A percentile compares a stretch with the other conserved stretches of the same genome.
These are phyloP conservation scores for Cryptotermes secundus DNA, from an alignment of 1,140 invertebrate species.

Conservation along the genomic window DNA sequence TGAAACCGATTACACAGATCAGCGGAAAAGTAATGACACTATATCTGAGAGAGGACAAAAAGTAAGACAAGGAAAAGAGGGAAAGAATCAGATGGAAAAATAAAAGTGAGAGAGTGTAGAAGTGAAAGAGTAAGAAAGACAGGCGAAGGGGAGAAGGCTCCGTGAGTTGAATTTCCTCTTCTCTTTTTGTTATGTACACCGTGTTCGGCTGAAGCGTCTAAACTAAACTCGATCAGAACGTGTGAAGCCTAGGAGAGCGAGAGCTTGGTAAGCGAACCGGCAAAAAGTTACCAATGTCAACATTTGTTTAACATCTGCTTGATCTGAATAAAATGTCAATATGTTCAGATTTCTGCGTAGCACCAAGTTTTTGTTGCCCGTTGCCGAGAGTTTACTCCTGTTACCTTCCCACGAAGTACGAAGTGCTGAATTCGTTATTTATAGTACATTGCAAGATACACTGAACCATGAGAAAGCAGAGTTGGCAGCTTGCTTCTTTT, in stretches of 20 bases:
- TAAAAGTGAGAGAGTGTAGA: slow-evolving; percentile 39
- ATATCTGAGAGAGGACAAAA: slow-evolving; percentile 36
- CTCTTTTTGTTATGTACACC: slow-evolving; percentile 24
- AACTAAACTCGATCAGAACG: slow-evolving; percentile 41
- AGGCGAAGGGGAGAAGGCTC: slow-evolving; percentile 44
- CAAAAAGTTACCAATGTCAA: slow-evolving; percentile 23
- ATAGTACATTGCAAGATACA: too few species aligned
- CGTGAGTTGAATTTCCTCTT: slow-evolving; percentile 39
- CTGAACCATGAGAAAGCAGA: too few species aligned
- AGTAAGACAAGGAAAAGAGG: slow-evolving; percentile 35
- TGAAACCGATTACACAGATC: slow-evolving; percentile 43
- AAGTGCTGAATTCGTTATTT: too few species aligned
- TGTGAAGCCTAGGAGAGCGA: slow-evolving; percentile 43
- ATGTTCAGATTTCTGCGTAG: too few species aligned
- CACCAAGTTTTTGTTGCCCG: too few species aligned
- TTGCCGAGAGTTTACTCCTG: too few species aligned
- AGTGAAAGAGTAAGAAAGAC: slow-evolving; percentile 40
- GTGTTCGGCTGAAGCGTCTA: slow-evolving; percentile 39
- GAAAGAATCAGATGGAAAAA: slow-evolving; percentile 43
- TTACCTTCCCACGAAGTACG: too few species aligned
- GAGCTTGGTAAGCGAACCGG: not conserved
- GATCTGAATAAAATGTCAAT: too few species aligned
- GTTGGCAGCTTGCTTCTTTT: too few species aligned
- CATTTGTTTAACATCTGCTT: slow-evolving; percentile 11
- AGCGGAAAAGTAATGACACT: slow-evolving; percentile 48